Evolutionary conservation across 2,888 invertebrate species (phyloP), one percentile per base, ranked within the genome.

Genomic region (Drosophila mayaguana): DNA sequence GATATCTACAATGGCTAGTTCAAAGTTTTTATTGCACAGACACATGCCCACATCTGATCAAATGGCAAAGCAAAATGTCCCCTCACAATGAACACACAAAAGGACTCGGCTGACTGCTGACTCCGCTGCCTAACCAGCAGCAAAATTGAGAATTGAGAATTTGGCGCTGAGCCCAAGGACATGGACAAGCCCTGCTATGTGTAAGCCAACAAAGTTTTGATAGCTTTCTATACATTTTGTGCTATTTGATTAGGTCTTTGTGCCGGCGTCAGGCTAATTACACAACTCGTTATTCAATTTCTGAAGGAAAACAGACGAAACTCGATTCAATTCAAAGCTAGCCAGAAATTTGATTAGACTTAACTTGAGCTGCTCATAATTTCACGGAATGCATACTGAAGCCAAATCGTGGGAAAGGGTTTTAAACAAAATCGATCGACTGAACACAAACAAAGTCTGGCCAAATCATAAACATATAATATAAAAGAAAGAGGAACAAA

Each of bases 1-100:
- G 89, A 84, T 84, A 87, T 73, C 84, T 36, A 67, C 46, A 40
- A 54, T 34, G 34, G 42, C 68, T 83, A 89, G 88, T 72, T 78
- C 63, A 72, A 82, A 89, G 81, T 78, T 87, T 84, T 87, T 84
- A 89, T 84, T 89, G 75, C 68, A 78, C 61, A 71, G 72, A 68
- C 69, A 68, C 54, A 54, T 25, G 64, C 72, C 76, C 78, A 78
- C 72, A 78, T 75, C 61, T 42, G 73, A 80, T 75, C 72, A 72
- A 74, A 71, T 80, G 71, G 70, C 69, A 64, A 75, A 80, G 63
- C 64, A 80, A 80, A 86, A 51, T 20, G 14, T 25, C n/a, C 22
- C 51, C 85, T 86, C 86, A 77, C 78, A 78, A 68, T 80, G 89
- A 68, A 80, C 78, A 80, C 57, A 76, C 62, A 46, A 59, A 64